Evolutionary conservation across 2,113 vertebrate genomes (phyloP).

Genomic region (Mustela nigripes): DNA sequence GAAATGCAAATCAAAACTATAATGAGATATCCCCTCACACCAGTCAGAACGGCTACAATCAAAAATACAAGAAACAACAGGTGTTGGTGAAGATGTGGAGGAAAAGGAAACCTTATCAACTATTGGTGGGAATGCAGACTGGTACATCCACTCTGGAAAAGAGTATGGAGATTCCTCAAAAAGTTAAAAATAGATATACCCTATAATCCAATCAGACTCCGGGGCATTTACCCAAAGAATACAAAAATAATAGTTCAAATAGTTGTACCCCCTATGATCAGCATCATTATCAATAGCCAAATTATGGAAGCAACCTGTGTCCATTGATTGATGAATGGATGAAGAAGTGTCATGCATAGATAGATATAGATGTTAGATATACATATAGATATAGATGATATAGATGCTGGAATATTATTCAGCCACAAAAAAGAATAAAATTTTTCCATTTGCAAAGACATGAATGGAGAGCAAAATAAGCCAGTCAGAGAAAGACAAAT

Average conservation of each 20-base stretch:
- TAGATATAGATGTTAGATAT: background rate
- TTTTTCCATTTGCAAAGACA: background rate
- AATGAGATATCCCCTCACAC: too few relatives aligned
- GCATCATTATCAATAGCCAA: background rate
- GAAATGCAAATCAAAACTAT: too few relatives aligned
- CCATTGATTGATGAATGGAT: background rate
- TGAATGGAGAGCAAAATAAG: background rate
- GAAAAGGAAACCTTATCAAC: background rate
- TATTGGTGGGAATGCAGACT: background rate
- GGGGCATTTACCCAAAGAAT: background rate
- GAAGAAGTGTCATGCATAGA: background rate
- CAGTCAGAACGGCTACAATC: background rate
- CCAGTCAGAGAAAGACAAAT: background rate
- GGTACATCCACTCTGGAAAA: background rate
- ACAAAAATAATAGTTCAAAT: background rate
- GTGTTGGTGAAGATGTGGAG: background rate
- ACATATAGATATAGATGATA: too few relatives aligned
- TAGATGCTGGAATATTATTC: background rate
- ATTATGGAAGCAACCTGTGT: background rate
- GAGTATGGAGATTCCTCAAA: background rate
- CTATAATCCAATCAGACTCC: background rate
- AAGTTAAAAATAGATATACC: background rate
- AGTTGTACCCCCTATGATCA: background rate
- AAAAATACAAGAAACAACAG: background rate
- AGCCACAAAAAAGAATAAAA: background rate